phyloP scores from a whole-genome alignment of 2,888 invertebrate genomes.

The Acronicta alni region DNA sequence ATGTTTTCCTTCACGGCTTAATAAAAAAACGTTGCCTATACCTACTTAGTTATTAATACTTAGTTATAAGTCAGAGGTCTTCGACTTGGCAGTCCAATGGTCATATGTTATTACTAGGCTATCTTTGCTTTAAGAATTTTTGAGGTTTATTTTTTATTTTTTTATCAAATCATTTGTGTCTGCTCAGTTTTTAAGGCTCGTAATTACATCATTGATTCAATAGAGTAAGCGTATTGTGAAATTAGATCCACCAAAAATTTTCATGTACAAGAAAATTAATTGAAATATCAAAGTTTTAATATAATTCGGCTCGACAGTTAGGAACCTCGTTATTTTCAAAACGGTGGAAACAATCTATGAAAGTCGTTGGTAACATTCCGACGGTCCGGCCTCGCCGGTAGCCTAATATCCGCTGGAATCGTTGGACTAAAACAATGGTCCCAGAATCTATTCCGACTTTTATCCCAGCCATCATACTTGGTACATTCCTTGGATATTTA shows the following conservation, averaged over 20 bases:
- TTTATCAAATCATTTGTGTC: neutral
- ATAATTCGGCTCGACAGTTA: conserved; percentile 43
- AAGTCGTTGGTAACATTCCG: conserved; percentile 37
- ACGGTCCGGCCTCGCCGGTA: conserved; percentile 24
- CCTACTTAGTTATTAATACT: too few relatives aligned
- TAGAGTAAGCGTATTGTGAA: conserved; percentile 18
- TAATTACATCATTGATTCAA: conserved; percentile 10
- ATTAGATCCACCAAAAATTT: conserved; percentile 25
- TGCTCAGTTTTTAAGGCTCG: neutral
- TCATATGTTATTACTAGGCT: too few relatives aligned
- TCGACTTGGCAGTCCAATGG: too few relatives aligned
- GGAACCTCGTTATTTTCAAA: conserved; percentile 57
- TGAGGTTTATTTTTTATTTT: conserved; percentile 1
- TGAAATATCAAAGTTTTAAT: conserved; percentile 57
- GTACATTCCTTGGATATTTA: conserved; percentile 37
- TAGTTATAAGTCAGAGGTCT: too few relatives aligned
- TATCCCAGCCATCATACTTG: conserved; percentile 21
- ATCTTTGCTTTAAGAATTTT: neutral
- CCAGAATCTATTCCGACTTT: conserved; percentile 38
- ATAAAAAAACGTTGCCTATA: too few relatives aligned
- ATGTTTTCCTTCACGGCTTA: too few relatives aligned
- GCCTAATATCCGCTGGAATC: conserved; percentile 49
- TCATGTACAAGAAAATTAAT: conserved; percentile 43
- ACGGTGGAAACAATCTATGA: conserved; percentile 38
- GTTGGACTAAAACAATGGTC: conserved; percentile 50